Base-by-base conservation (phyloP, 2,113 vertebrate genomes). In the Aramus guarauna region DNA sequence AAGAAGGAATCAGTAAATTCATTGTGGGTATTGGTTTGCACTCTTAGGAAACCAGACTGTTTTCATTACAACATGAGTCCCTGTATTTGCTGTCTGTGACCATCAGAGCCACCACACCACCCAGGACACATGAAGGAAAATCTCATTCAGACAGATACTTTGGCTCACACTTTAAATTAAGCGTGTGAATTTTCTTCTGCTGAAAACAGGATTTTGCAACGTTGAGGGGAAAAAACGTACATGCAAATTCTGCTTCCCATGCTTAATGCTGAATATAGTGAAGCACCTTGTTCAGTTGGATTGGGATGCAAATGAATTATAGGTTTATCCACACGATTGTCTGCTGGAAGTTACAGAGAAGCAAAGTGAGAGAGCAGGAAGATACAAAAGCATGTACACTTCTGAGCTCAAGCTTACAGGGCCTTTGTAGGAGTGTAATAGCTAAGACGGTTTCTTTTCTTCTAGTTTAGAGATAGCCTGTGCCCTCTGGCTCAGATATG, bases 11-110 rank as follows among this genome's bases (percentile, higher is more conserved):
- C 19, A 47, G 6, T 50, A 82, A 79, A 68, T 80, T 81, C 2
- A 12, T 16, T 64, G 15, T 20, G 23, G 11, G 2, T 52, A 53
- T 36, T 41, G 0, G 0, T 67, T 59, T 71, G 3, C 1, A 22
- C 7, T 26, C 15, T n/a, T 20, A 41, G 5, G 22, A 88, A 91
- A 73, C 2, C 4, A 37, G 23, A 2, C 2, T 81, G 5, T 59
- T 30, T 91, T 50, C 24, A n/a, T 52, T n/a, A 34, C 22, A 59
- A 11, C 4, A 30, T 3, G 2, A 66, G 5, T 30, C 15, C 53
- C 18, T 39, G 7, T 34, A 45, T 63, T 53, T 91, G 17, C 13
- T 68, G 5, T 15, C 34, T 82, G 53, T 60, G 63, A 41, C 17
- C 6, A 36, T 22, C 21, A 63, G 37, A 78, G 81, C 3, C 8